Evolutionary conservation across 2,888 invertebrate species (phyloP).

Genomic region (Enoplolaimus lenunculus): DNA sequence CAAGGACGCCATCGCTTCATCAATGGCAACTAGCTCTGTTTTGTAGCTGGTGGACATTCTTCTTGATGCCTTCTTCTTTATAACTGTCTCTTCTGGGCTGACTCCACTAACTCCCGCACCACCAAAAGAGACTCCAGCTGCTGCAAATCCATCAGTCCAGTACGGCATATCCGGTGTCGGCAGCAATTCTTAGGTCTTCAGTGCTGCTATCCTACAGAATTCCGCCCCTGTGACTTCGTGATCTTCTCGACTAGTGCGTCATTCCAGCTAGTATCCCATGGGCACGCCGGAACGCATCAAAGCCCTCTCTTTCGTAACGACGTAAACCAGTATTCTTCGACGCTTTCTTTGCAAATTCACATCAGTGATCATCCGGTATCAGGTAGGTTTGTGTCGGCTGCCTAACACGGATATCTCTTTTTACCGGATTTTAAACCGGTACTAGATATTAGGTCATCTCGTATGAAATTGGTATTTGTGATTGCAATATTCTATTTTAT

Average conservation of each 20-base stretch:
- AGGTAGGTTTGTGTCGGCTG: no score
- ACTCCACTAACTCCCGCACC: background rate
- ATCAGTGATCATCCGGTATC: no score
- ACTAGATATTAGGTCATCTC: no score
- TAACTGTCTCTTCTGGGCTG: background rate
- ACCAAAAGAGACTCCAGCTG: background rate
- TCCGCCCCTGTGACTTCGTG: background rate
- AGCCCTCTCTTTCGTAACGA: background rate
- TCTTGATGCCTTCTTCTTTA: background rate
- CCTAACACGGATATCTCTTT: no score
- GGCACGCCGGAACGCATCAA: background rate
- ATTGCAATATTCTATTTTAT: no score
- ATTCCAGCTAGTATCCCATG: background rate
- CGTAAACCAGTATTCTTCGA: background rate
- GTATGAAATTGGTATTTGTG: no score
- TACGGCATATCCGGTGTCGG: background rate
- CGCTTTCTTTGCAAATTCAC: background rate
- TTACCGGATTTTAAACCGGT: no score
- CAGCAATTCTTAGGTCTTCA: background rate
- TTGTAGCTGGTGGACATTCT: background rate
- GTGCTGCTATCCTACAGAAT: background rate
- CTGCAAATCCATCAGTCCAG: background rate
- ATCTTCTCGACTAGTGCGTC: constrained; percentile 1
- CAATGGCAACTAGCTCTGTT: background rate
- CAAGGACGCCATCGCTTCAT: background rate